A percentile compares a stretch with the other conserved stretches of the same genome.
phyloP scores from a whole-genome alignment of 1,140 invertebrate genomes.

The Cotesia glomerata region DNA sequence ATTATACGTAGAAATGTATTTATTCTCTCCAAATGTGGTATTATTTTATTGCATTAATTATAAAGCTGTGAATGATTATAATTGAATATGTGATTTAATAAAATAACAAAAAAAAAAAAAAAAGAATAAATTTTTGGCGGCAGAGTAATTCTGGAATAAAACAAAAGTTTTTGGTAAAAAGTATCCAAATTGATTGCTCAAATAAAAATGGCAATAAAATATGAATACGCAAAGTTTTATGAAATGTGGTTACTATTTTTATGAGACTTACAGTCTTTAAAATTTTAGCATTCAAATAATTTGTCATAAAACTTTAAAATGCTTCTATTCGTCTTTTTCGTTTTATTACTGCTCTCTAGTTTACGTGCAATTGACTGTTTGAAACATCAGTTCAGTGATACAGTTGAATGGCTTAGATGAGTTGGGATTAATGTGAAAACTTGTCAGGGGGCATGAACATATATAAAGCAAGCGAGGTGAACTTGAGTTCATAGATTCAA shows the following conservation, averaged over 20 bases:
- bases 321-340: neutral
- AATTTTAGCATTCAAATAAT: conserved; percentile 16
- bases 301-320: conserved; percentile 24
- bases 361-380: conserved; percentile 19
- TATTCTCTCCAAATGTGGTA: neutral
- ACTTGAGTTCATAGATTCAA: neutral
- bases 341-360: conserved; percentile 9
- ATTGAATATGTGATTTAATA: too few species aligned
- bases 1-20: neutral
- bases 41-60: neutral
- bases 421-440: conserved; percentile 21
- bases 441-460: neutral
- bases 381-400: conserved; percentile 23
- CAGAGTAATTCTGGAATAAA: neutral
- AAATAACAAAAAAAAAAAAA: too few species aligned
- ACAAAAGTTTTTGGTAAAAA: neutral
- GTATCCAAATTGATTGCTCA: neutral
- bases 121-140: too few species aligned
- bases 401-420: conserved; percentile 18
- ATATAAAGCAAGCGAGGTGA: neutral
- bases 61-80: too few species aligned
- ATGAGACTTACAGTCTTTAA: neutral
- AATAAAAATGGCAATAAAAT: neutral
- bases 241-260: neutral
- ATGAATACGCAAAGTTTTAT: neutral